Base-by-base conservation (phyloP, 1,140 invertebrate genomes). In the Calycopis cecrops region DNA sequence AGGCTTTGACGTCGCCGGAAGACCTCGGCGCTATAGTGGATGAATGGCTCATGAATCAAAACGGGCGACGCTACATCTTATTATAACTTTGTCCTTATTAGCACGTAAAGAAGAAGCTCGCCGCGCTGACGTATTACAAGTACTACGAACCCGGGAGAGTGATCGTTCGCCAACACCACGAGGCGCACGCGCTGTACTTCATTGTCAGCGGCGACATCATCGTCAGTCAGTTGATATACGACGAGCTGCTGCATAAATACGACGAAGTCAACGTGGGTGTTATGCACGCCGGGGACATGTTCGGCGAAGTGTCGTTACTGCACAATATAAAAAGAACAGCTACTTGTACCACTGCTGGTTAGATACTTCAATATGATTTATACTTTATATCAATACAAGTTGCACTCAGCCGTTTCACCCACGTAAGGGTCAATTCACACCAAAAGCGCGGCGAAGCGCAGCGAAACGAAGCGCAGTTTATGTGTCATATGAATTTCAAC, bases 251-350 rank as follows among this genome's bases (percentile, higher is more conserved):
- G 0, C 77, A 89, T 7, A 71, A 88, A 55, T 73, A 81, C n/a
- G 79, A 90, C n/a, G 73, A 84, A 1, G 67, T 85, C 9, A 79
- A 86, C 1, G 55, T 86, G 1, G 85, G 79, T 1, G 66, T 61
- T n/a, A 79, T 86, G 74, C 71, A 74, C 28, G 14, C 82, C 1
- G 91, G 91, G 0, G 89, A 91, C 48, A 90, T 90, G 79, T 92
- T 92, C 63, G 92, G 91, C 0, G 90, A 92, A 67, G 87, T 91
- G 12, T 90, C 90, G n/a, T 67, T 92, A 16, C 66, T 92, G 16
- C 91, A 92, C 57, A 83, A 85, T 10, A 87, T 91, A 48, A 81
- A 85, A 10, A 87, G 92, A 62, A 88, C 89, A 16, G 88, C 89
- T 2, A 91, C 91, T 3, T 87, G 89, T 44, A 85, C 85, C 10